These are phyloP conservation scores for Limonius californicus DNA, from an alignment of 1,140 invertebrate species.

Conservation along the genomic window DNA sequence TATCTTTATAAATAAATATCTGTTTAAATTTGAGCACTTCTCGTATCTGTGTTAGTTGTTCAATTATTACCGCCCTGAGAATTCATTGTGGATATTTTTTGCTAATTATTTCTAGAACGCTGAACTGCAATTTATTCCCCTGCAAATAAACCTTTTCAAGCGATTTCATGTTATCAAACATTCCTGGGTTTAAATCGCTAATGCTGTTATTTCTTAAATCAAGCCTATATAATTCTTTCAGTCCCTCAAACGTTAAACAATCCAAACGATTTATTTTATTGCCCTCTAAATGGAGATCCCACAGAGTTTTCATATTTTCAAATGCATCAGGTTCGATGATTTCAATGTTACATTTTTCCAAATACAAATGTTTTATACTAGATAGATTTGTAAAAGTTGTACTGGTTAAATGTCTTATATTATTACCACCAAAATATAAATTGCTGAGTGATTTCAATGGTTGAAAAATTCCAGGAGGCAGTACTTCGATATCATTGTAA, in stretches of 20 bases:
- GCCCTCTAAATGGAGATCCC: neutral
- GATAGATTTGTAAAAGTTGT: neutral
- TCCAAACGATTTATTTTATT: neutral
- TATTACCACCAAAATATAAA: neutral
- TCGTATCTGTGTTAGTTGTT: no score
- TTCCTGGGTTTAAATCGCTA: no score
- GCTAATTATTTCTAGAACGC: neutral
- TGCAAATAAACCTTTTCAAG: neutral
- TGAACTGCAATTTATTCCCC: neutral
- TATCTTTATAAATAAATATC: no score
- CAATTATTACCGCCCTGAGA: no score
- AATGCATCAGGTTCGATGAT: neutral
- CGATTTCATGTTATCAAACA: neutral
- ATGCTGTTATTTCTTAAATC: neutral
- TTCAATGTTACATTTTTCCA: neutral
- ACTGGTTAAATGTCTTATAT: neutral
- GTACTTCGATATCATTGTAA: neutral
- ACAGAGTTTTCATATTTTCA: neutral
- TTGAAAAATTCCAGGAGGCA: neutral
- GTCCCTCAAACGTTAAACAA: neutral
- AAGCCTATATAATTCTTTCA: neutral
- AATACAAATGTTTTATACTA: neutral
- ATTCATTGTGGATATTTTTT: neutral
- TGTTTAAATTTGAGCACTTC: no score
- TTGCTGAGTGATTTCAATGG: neutral